Percentiles rank a stretch among this genome's conserved stretches.
phyloP scores from a whole-genome alignment of 2,888 invertebrate species.

The Nysson spinosus region DNA sequence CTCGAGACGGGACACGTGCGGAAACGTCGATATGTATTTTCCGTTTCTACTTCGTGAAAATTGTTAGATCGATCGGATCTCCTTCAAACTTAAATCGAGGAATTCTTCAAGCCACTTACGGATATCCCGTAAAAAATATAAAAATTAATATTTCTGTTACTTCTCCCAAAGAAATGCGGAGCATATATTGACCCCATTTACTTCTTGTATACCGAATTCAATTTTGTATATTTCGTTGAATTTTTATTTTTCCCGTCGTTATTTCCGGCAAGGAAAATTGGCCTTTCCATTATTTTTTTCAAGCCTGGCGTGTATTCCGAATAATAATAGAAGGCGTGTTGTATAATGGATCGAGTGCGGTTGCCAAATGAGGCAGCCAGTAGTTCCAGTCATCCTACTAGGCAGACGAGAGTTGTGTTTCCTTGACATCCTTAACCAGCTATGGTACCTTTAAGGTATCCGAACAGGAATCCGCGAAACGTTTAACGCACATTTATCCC shows the following conservation, averaged over 20 bases:
- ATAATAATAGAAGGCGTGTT: not conserved
- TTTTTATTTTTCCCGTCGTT: no score
- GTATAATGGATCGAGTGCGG: not conserved
- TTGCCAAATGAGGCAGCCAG: constrained; percentile 11
- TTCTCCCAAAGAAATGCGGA: no score
- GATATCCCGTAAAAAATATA: no score
- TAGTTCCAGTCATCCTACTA: constrained; percentile 10
- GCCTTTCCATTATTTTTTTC: no score
- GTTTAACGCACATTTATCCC: constrained; percentile 39
- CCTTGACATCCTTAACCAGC: constrained; percentile 45
- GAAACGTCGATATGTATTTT: constrained; percentile 43
- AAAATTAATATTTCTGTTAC: no score
- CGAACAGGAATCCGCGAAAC: constrained; percentile 21
- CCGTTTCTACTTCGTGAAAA: constrained; percentile 41
- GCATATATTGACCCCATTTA: no score
- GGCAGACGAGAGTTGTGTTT: constrained; percentile 32
- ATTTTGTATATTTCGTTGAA: no score
- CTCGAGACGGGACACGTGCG: constrained; percentile 34
- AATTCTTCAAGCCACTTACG: no score
- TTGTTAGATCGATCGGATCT: constrained; percentile 33
- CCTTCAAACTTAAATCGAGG: no score
- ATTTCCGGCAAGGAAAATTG: no score
- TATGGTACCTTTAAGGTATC: constrained; percentile 38
- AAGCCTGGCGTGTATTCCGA: constrained; percentile 16
- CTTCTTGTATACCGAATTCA: no score